Base-by-base conservation (phyloP, 2,797 vertebrate genomes). In the Coracias cyanogaster region DNA sequence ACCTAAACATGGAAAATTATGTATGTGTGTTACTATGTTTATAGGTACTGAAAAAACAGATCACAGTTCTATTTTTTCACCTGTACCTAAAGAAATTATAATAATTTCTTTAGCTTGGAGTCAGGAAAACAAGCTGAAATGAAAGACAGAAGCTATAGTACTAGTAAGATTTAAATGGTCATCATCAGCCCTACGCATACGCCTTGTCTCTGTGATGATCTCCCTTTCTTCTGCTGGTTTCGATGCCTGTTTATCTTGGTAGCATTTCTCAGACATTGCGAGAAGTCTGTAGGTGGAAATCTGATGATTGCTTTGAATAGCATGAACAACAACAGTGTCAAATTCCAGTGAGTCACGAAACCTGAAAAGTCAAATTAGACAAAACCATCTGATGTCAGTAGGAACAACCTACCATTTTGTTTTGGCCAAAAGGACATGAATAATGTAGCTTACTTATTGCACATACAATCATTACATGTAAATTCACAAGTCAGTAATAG, bases 231-330 rank as follows among this genome's bases (percentile, higher is more conserved):
- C 57, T 84, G 33, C 67, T 33, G 95, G 86, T 93, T 95, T 90
- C 91, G 94, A 84, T 19, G 94, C 90, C 20, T 72, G 4, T 90
- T 98, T 94, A 39, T 55, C 54, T 80, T 49, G 93, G n/a, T 88
- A 70, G 22, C 96, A 97, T 72, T 96, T 95, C 58, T 97, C 76
- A 4, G 98, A 90, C 35, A 97, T 90, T 21, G 81, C 66, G 31
- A 97, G 69, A 73, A 99, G 97, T n/a, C 97, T 97, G 83, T 99
- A 99, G 37, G 98, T 99, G 58, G 98, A 98, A 74, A 99, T 83
- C 88, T 98, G 97, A 96, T 99, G 98, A 57, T 96, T 91, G 49
- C 98, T 99, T 93, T 94, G 46, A 94, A 99, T 98, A 15, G 98
- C 99, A 16, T 95, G 97, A 85, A 99, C 98, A 9, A 98, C 98